phyloP scores from a whole-genome alignment of 2,113 vertebrate genomes.

The Semnornis frantzii region DNA sequence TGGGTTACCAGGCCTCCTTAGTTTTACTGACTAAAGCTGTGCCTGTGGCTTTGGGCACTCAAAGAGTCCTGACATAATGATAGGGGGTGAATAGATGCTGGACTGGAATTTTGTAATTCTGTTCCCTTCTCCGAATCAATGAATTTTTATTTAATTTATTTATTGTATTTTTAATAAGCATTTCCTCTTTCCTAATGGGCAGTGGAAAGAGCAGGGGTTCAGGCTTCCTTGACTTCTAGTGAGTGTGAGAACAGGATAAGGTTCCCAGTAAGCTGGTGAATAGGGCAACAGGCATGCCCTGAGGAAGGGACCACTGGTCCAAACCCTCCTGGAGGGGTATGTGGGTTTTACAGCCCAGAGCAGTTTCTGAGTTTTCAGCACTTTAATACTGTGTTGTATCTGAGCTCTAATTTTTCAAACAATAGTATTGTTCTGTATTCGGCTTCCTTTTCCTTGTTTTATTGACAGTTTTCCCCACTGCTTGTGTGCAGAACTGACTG shows the following conservation, averaged over 20 bases:
- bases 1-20: background rate
- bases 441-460: background rate
- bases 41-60: background rate
- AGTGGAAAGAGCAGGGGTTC: background rate
- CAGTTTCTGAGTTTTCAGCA: background rate
- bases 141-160: background rate
- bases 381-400: background rate
- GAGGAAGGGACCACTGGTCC: background rate
- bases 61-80: background rate
- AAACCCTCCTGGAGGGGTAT: background rate
- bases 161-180: background rate
- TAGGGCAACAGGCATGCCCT: background rate
- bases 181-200: background rate
- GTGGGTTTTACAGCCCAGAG: background rate
- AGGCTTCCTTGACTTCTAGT: background rate
- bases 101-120: background rate
- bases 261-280: background rate
- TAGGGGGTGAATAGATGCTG: background rate
- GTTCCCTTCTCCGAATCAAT: background rate
- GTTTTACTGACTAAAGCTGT: background rate
- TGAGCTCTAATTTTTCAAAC: background rate
- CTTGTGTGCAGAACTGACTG: background rate
- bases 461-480: background rate
- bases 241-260: background rate
- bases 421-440: background rate